Percentiles rank a stretch among this genome's conserved stretches.
Evolutionary conservation across 2,888 invertebrate genomes (phyloP).

Genomic region (Plusia festucae): DNA sequence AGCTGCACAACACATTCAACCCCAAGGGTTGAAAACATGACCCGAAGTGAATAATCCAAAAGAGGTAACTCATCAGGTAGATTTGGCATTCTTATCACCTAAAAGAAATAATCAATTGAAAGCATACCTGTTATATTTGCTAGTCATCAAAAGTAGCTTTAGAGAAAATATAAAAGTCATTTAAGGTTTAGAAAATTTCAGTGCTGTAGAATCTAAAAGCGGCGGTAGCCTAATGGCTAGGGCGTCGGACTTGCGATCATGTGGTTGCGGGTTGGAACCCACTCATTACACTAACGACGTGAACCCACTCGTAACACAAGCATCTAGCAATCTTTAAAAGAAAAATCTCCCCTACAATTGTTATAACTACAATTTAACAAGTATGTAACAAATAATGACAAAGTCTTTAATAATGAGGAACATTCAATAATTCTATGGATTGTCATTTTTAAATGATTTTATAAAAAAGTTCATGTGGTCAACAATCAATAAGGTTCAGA

Average conservation of each 20-base stretch:
- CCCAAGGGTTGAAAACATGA: constrained; percentile 96
- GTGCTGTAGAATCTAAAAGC: too few relatives aligned
- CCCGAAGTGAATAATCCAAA: constrained; percentile 97
- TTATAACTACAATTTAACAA: too few relatives aligned
- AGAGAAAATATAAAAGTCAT: background rate
- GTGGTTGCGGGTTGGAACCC: too few relatives aligned
- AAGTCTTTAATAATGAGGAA: too few relatives aligned
- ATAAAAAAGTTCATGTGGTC: too few relatives aligned
- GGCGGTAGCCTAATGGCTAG: too few relatives aligned
- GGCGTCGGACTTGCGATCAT: too few relatives aligned
- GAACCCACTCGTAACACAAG: too few relatives aligned
- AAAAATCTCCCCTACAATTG: too few relatives aligned
- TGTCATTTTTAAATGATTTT: background rate
- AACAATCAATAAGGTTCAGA: too few relatives aligned
- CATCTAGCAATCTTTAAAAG: too few relatives aligned
- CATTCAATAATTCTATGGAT: background rate
- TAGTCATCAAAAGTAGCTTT: background rate
- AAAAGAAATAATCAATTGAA: constrained; percentile 54
- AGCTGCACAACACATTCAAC: constrained; percentile 97
- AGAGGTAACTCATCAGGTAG: constrained; percentile 96
- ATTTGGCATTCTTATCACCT: constrained; percentile 93
- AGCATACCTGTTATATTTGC: background rate
- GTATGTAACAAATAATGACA: background rate
- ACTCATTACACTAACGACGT: too few relatives aligned
- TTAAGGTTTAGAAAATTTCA: background rate